Percentiles rank a stretch among this genome's conserved stretches.
Evolutionary conservation across 2,113 vertebrate species (phyloP).

Genomic region (Rana temporaria): DNA sequence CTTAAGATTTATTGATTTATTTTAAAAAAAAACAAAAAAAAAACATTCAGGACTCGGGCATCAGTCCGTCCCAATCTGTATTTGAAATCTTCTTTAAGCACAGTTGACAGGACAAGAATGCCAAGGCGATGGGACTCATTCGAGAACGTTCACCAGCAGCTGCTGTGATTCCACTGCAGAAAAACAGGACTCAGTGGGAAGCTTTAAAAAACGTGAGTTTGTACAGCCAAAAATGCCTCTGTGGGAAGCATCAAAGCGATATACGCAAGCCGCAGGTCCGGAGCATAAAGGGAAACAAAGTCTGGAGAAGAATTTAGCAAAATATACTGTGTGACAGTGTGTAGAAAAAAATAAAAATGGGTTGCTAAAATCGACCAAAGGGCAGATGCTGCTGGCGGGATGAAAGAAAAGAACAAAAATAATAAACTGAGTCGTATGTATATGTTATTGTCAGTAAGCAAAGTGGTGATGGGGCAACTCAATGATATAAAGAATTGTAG

Average conservation of each 20-base stretch:
- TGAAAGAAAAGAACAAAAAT: neutral
- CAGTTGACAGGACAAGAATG: neutral
- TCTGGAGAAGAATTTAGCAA: slow-evolving; percentile 18
- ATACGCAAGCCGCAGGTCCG: slow-evolving; percentile 11
- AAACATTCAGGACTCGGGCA: slow-evolving; percentile 37
- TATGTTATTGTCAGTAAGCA: too few relatives aligned
- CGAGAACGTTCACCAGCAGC: slow-evolving; percentile 26
- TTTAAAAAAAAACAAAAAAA: slow-evolving; percentile 50
- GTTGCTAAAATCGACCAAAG: neutral
- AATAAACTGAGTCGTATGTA: too few relatives aligned
- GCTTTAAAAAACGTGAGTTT: slow-evolving; percentile 31
- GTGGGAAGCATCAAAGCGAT: slow-evolving; percentile 48
- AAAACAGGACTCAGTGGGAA: slow-evolving; percentile 48
- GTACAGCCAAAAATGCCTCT: slow-evolving; percentile 47
- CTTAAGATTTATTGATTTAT: slow-evolving; percentile 47
- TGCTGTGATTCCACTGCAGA: slow-evolving; percentile 37
- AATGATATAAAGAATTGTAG: too few relatives aligned
- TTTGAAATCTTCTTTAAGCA: slow-evolving; percentile 6
- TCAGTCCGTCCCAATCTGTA: slow-evolving; percentile 11
- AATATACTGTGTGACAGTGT: neutral
- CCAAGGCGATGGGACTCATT: slow-evolving; percentile 20
- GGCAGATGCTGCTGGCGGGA: neutral
- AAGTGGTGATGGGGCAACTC: too few relatives aligned
- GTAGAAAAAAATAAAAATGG: neutral
- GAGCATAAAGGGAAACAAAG: slow-evolving; percentile 30